These are phyloP conservation scores for Lithobius niger DNA, from an alignment of 1,140 invertebrate species.

Conservation along the genomic window DNA sequence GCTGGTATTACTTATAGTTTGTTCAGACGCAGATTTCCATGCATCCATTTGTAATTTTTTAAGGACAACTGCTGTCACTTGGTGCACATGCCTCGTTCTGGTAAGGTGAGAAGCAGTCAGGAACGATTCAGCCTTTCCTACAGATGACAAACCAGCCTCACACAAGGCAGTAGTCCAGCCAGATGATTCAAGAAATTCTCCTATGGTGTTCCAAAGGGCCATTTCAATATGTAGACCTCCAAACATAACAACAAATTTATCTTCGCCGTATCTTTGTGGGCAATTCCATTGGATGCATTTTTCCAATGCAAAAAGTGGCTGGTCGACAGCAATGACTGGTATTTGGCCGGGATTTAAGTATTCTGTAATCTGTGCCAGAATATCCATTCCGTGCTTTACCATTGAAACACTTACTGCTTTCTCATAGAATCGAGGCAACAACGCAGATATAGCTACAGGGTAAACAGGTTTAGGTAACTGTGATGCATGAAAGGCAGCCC, in stretches of 20 bases:
- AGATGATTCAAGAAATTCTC: conserved; percentile 18
- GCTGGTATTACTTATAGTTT: not conserved
- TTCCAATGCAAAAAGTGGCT: conserved; percentile 20
- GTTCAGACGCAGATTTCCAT: not conserved
- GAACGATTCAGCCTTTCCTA: conserved; percentile 11
- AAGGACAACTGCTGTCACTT: conserved; percentile 11
- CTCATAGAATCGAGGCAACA: conserved; percentile 15
- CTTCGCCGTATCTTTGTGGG: conserved; percentile 19
- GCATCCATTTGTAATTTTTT: not conserved
- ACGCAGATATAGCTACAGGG: not conserved
- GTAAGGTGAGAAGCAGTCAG: conserved; percentile 13
- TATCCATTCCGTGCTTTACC: conserved; percentile 18
- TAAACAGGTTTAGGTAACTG: not conserved
- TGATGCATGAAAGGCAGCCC: not conserved
- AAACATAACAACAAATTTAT: conserved; percentile 21
- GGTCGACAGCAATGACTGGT: conserved; percentile 17
- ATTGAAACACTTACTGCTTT: conserved; percentile 13
- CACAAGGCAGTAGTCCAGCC: conserved; percentile 17
- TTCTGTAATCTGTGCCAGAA: conserved; percentile 13
- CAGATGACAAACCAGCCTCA: not conserved
- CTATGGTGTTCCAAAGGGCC: conserved; percentile 18
- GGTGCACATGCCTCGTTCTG: conserved; percentile 13
- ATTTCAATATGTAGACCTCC: conserved; percentile 21
- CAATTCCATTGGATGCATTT: conserved; percentile 23
- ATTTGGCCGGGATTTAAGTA: conserved; percentile 20